Base-by-base conservation (phyloP, 53 echinoderm and acorn worm species). In the Arbacia lixula region DNA sequence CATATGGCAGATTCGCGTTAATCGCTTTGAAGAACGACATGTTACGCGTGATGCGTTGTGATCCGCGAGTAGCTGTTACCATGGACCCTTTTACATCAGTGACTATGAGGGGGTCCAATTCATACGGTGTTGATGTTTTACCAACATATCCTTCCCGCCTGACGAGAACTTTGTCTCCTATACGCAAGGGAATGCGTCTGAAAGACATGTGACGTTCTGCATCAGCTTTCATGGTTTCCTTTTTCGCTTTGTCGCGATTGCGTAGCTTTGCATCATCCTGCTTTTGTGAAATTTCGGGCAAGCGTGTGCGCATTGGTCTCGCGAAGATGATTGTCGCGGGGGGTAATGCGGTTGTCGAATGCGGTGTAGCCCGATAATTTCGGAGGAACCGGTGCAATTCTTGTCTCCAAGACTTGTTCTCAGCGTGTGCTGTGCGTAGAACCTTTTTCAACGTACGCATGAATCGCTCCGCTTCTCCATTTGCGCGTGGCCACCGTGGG, bases 381-480 rank as follows among this genome's bases (percentile, higher is more conserved):
- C 88, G 28, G n/a, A 88, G 88, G 46, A 88, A 88, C 17, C 9
- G 26, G 25, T 57, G 67, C 24, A 68, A 6, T n/a, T n/a, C 40
- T 2, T 43, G 37, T 5, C 27, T 38, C 43, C 61, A 61, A 2
- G 40, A 36, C 38, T 37, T 60, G 1, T 33, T 9, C 64, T 84
- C 89, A 29, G 77, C 64, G 21, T 46, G 16, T n/a, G 93, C 78
- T 16, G 83, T 87, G 54, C 93, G 87, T 27, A 81, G 35, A 12
- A 86, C 60, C 54, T 92, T 92, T 66, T 89, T 89, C 17, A 89
- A 39, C 0, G 88, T 82, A 32, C 80, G 79, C 88, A 88, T 92
- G 17, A 88, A 72, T 0, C 85, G 77, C 72, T 91, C 91, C 1
- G 62, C 86, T 66, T 86, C 73, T 12, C 92, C 89, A 38, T 89